phyloP scores from a whole-genome alignment of 2,113 vertebrate species.

The Lasiurus cinereus region DNA sequence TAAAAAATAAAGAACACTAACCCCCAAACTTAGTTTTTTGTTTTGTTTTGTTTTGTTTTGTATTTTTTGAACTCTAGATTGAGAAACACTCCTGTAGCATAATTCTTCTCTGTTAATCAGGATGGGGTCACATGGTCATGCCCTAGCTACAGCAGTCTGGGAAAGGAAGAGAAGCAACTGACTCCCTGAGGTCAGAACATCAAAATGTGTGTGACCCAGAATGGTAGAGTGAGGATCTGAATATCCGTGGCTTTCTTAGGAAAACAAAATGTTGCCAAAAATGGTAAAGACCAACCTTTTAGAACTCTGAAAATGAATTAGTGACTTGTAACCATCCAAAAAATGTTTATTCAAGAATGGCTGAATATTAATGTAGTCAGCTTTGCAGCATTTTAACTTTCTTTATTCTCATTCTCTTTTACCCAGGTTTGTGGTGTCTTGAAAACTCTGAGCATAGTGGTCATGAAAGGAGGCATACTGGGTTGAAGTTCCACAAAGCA shows the following conservation, averaged over 20 bases:
- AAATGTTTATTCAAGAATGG: not conserved
- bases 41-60: not conserved
- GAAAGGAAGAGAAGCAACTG: not conserved
- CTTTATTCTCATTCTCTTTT: not conserved
- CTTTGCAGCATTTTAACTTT: not conserved
- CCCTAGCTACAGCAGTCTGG: not conserved
- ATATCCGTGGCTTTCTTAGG: not conserved
- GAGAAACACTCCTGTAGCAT: not conserved
- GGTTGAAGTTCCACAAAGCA: not conserved
- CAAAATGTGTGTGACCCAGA: not conserved
- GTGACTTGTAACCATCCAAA: not conserved
- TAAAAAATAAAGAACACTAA: not conserved
- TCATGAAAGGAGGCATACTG: not conserved
- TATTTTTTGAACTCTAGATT: not conserved
- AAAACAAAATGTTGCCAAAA: not conserved
- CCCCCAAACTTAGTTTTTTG: not conserved
- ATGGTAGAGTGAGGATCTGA: not conserved
- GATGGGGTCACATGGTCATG: not conserved
- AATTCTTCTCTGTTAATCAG: not conserved
- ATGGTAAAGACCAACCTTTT: not conserved
- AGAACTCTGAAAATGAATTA: constrained; percentile 15
- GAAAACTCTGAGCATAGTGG: not conserved
- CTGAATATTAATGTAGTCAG: not conserved
- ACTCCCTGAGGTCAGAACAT: not conserved
- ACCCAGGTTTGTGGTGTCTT: not conserved